Percentiles rank a stretch among this genome's conserved stretches.
phyloP scores from a whole-genome alignment of 2,113 vertebrate species.

The Aythya baeri region DNA sequence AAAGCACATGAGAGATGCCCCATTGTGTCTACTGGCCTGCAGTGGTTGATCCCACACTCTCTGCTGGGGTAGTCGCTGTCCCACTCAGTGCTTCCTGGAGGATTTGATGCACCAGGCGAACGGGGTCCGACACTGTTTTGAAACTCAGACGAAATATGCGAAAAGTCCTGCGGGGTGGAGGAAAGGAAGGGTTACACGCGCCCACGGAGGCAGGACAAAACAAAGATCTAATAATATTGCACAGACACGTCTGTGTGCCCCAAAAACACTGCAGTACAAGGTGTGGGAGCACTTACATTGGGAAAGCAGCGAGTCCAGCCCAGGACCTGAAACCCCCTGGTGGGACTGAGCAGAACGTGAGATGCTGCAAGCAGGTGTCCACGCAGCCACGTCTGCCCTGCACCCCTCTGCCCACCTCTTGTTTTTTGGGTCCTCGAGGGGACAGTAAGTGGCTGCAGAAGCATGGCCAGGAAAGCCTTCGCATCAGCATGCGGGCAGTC shows the following conservation, averaged over 20 bases:
- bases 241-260: background rate
- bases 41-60: conserved; percentile 95
- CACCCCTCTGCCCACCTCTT: background rate
- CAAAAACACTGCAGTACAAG: accelerated
- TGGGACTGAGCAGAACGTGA: background rate
- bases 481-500: background rate
- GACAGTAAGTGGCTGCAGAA: background rate
- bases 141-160: conserved; percentile 93
- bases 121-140: conserved; percentile 90
- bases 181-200: background rate
- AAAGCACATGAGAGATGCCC: background rate
- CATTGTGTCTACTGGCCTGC: conserved; percentile 83
- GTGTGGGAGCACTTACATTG: background rate
- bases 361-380: background rate
- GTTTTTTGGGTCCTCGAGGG: background rate
- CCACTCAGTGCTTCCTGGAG: conserved; percentile 89
- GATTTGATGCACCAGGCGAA: conserved; percentile 89
- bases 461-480: background rate
- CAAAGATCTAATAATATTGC: background rate
- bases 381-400: background rate
- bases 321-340: accelerated
- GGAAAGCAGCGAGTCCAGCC: background rate
- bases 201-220: background rate
- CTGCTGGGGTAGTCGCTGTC: conserved; percentile 92
- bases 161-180: conserved; percentile 84